phyloP scores from a whole-genome alignment of 1,140 invertebrate genomes.

The Meloidogyne hapla region DNA sequence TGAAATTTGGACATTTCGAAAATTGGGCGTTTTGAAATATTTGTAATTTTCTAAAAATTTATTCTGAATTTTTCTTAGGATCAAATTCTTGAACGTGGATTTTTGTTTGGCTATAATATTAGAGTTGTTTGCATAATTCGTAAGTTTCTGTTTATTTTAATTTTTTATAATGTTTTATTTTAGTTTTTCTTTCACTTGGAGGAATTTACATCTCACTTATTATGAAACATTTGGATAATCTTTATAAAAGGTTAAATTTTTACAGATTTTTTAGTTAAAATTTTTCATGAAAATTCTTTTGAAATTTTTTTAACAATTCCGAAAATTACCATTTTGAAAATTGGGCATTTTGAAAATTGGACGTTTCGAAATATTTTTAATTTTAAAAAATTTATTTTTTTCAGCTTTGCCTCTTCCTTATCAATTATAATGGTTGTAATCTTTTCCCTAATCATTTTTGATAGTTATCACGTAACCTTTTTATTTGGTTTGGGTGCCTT shows the following conservation, averaged over 20 bases:
- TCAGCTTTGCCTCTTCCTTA: slow-evolving; percentile 60
- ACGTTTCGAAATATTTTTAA: too few relatives aligned
- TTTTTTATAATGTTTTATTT: slow-evolving; percentile 14
- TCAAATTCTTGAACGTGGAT: neutral
- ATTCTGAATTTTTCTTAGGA: neutral
- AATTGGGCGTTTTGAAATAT: too few relatives aligned
- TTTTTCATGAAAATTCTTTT: neutral
- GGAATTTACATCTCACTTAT: slow-evolving; percentile 63
- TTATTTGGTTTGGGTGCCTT: slow-evolving; percentile 58
- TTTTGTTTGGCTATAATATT: neutral
- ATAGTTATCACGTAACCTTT: slow-evolving; percentile 41
- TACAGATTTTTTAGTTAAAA: slow-evolving; percentile 6
- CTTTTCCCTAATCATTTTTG: slow-evolving; percentile 55
- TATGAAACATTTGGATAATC: slow-evolving; percentile 63
- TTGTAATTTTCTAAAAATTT: too few relatives aligned
- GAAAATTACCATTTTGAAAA: too few relatives aligned
- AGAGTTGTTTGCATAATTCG: slow-evolving; percentile 3
- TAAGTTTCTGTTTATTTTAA: neutral
- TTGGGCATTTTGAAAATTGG: too few relatives aligned
- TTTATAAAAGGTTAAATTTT: slow-evolving; percentile 49
- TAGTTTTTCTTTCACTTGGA: slow-evolving; percentile 57
- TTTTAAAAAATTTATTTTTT: neutral
- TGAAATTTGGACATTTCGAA: too few relatives aligned
- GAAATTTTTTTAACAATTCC: too few relatives aligned
- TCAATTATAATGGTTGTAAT: slow-evolving; percentile 61